Base-by-base conservation (phyloP, 2,888 invertebrate genomes). In the Limnephilus rhombicus region DNA sequence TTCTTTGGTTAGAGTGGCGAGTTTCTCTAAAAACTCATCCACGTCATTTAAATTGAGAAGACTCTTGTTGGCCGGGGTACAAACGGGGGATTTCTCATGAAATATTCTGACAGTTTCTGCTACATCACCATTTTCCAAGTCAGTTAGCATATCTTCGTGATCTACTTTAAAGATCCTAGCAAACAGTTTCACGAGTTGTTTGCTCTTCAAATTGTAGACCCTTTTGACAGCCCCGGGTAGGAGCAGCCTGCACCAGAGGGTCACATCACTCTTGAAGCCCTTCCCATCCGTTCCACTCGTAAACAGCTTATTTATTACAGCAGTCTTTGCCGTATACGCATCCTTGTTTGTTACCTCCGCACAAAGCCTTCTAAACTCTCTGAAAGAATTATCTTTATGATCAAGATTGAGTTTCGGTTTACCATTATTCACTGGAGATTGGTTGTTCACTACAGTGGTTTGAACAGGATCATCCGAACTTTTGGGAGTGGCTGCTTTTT, bases 201-300 rank as follows among this genome's bases (percentile, higher is more conserved):
- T 99, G 94, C 98, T 98, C 96, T 99, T 98, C 89, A 99, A 96
- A 96, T 99, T 99, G 95, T 99, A 99, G 68, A 99, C 97, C 93
- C 98, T 96, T 95, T 98, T 98, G 24, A 97, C 97, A 45, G 98
- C 98, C 87, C 97, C 98, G 0, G 99, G 99, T 90, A 99, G 95
- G 37, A 99, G 95, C 94, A 99, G 95, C 94, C 98, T 98, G 94
- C 98, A 97, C 98, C 99, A 98, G 85, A 98, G 95, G 85, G 97
- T 96, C 49, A 98, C 95, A 95, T 99, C 98, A 3, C 99, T 98
- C 94, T 97, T 96, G 94, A 98, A 99, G 15, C 96, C 96, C 80
- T 96, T 97, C 94, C 96, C 95, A 95, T 96, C 96, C 29, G 95
- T 95, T 1, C 97, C 97, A 94, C 97, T 96, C 2, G 96, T 96